phyloP scores from a whole-genome alignment of 1,140 invertebrate genomes.

The Cheumatopsyche charites region DNA sequence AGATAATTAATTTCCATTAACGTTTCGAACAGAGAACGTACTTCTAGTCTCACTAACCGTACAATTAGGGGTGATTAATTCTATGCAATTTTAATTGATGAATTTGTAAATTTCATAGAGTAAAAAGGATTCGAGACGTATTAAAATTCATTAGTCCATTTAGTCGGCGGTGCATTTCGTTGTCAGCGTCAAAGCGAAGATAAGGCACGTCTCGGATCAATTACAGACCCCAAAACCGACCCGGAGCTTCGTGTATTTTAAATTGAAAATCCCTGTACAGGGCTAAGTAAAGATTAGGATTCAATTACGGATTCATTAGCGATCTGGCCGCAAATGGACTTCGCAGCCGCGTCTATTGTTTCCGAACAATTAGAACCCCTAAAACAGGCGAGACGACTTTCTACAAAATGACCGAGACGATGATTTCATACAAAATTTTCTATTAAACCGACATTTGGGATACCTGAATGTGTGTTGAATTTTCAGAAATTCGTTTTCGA shows the following conservation, averaged over 20 bases:
- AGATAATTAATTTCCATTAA: constrained; percentile 21
- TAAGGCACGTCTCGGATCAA: constrained; percentile 22
- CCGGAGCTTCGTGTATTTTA: constrained; percentile 6
- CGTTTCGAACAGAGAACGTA: background rate
- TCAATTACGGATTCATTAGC: constrained; percentile 32
- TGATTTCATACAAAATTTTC: constrained; percentile 41
- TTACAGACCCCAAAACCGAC: background rate
- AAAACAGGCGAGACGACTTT: too few species aligned
- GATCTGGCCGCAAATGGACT: constrained; percentile 19
- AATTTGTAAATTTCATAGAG: too few species aligned
- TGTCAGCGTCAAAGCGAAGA: background rate
- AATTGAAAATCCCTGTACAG: constrained; percentile 17
- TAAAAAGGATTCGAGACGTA: too few species aligned
- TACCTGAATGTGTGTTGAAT: too few species aligned
- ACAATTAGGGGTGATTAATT: background rate
- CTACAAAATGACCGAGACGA: too few species aligned
- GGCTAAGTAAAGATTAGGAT: constrained; percentile 31
- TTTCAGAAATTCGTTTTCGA: too few species aligned
- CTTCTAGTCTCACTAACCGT: background rate
- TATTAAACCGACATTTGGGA: background rate
- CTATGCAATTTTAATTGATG: too few species aligned
- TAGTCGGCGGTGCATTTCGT: background rate
- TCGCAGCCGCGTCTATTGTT: constrained; percentile 31
- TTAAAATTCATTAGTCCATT: background rate
- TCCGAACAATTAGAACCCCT: constrained; percentile 42